Conservation (phyloP, 1,140 invertebrate species). For the Trachymyrmex septentrionalis region DNA sequence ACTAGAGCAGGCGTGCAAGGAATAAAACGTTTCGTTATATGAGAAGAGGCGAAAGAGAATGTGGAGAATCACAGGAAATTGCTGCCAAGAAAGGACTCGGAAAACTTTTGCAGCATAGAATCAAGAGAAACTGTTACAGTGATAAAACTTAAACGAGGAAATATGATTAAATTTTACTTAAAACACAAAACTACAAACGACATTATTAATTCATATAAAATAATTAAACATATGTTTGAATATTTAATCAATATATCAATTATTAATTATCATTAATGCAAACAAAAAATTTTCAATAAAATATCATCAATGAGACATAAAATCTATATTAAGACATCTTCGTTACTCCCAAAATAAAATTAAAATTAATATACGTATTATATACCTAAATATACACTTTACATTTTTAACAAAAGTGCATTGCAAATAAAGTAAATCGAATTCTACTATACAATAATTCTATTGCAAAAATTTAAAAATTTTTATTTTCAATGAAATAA, state of each 20-base stretch:
- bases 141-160: neutral
- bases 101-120: conserved; percentile 12
- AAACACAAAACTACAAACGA: neutral
- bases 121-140: conserved; percentile 15
- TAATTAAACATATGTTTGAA: conserved; percentile 8
- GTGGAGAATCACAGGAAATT: conserved; percentile 45
- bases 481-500: neutral
- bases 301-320: neutral
- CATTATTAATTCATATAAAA: neutral
- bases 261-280: neutral
- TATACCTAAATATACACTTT: neutral
- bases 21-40: conserved; percentile 55
- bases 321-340: neutral
- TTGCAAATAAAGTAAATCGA: neutral
- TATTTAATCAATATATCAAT: neutral
- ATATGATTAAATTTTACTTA: neutral
- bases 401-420: neutral
- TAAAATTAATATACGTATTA: neutral
- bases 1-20: conserved; percentile 34
- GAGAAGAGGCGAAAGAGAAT: conserved; percentile 28
- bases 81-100: conserved; percentile 37
- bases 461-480: neutral
- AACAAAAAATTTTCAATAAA: neutral
- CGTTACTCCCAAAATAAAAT: neutral
- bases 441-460: neutral